A percentile compares a stretch with the other conserved stretches of the same genome.
Conservation (phyloP, 2,113 vertebrate genomes). For the Anas platyrhynchos region DNA sequence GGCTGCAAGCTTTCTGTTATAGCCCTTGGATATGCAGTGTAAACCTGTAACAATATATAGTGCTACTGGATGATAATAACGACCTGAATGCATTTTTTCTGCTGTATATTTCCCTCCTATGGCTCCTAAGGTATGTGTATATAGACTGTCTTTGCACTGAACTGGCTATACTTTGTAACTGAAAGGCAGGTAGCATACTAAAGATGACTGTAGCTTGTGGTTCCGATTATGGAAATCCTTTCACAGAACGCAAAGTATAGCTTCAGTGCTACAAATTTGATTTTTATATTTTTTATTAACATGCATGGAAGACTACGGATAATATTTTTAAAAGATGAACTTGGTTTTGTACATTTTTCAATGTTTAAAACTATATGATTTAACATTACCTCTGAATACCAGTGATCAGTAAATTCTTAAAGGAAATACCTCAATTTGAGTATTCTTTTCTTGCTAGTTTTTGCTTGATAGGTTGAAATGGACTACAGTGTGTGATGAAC, state of each 20-base stretch:
- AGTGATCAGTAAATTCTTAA: conserved; percentile 60
- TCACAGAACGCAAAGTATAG: conserved; percentile 19
- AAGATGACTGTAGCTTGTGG: background rate
- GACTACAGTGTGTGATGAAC: background rate
- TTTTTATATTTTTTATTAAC: conserved; percentile 72
- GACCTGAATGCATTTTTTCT: background rate
- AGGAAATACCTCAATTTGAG: conserved; percentile 73
- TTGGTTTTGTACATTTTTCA: conserved; percentile 71
- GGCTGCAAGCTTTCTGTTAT: background rate
- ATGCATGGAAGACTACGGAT: conserved; percentile 50
- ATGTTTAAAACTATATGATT: conserved; percentile 51
- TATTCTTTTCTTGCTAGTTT: conserved; percentile 49
- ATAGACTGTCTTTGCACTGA: conserved; percentile 47
- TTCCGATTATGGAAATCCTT: background rate
- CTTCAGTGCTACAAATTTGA: conserved; percentile 58
- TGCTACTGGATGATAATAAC: conserved; percentile 21
- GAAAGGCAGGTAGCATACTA: background rate
- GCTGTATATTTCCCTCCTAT: conserved; percentile 22
- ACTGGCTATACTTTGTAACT: background rate
- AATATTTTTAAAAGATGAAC: conserved; percentile 60
- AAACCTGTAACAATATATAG: background rate
- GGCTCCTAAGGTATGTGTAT: conserved; percentile 12
- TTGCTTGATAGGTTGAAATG: conserved; percentile 8
- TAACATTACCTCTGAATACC: conserved; percentile 66
- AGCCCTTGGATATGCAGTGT: conserved; percentile 52